Evolutionary conservation across 2,888 invertebrate genomes (phyloP), one percentile per base, ranked within the genome.

Genomic region (Chrysolina americana): DNA sequence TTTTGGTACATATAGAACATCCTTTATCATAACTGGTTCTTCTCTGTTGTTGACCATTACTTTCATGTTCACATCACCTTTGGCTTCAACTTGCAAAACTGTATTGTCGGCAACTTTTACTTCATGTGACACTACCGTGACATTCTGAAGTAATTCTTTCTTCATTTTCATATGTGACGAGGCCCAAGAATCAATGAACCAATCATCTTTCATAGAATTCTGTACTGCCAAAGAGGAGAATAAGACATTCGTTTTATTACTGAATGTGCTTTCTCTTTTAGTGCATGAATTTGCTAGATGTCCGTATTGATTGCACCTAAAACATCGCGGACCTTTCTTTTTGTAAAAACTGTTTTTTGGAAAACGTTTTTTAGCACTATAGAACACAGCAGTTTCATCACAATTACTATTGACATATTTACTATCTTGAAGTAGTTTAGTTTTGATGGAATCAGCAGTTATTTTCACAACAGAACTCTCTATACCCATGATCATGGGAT

Each of bases 71-170:
- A 44, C 44, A 44, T 44, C 44, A 44, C 44, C 44, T 44, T 15
- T 44, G 1, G 44, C 44, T 44, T 44, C 44, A 44, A 44, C 44
- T 44, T 44, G 44, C 44, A 44, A 44, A 44, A 44, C 44, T 44
- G 44, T 13, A 44, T 44, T 44, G 15, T 44, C 44, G 2, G 44
- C 44, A 15, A 44, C 44, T 44, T 44, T 44, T 8, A 44, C 8
- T 8, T 44, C 10, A 15, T 44, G 44, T 44, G 44, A 44, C 44
- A 44, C 44, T 44, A 44, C 44, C 8, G 44, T 44, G 44, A 44
- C 44, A 44, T 44, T 44, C 44, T 44, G 44, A 44, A 44, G 44
- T 44, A 44, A 44, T 44, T 44, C 44, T 44, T 44, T 44, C 44
- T 44, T 44, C 44, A 44, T 44, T 44, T 2, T 44, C 44, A 44